These are phyloP conservation scores for Xenopus laevis DNA, from an alignment of 2,113 vertebrate species.

Conservation along the genomic window DNA sequence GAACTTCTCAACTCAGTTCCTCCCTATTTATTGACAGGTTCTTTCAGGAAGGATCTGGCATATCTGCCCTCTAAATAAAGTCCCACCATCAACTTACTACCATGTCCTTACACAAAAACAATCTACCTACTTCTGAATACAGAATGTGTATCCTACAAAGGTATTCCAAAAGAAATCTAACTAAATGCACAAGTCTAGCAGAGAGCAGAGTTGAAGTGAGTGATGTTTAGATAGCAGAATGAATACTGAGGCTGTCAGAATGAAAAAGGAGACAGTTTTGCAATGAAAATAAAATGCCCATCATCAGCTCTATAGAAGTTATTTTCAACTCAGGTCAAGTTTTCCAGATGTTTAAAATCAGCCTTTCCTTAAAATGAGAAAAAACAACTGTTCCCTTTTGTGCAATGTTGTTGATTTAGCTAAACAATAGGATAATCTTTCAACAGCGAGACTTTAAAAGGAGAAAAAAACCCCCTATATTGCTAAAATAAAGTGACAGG, in stretches of 20 bases:
- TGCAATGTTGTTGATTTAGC: slow-evolving; percentile 54
- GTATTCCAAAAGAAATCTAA: too few relatives aligned
- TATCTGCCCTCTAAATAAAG: too few relatives aligned
- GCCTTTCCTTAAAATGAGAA: slow-evolving; percentile 51
- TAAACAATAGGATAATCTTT: slow-evolving; percentile 58
- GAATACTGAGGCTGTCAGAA: slow-evolving; percentile 51
- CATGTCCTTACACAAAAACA: too few relatives aligned
- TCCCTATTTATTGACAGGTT: too few relatives aligned
- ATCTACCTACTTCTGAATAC: too few relatives aligned
- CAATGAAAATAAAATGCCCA: slow-evolving; percentile 60
- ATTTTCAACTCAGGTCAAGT: slow-evolving; percentile 54
- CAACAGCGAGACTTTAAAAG: slow-evolving; percentile 46
- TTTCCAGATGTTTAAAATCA: slow-evolving; percentile 56
- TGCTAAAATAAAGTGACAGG: slow-evolving; percentile 48
- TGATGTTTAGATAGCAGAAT: slow-evolving; percentile 50
- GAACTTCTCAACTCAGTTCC: too few relatives aligned
- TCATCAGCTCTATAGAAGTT: slow-evolving; percentile 56
- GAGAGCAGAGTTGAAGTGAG: too few relatives aligned
- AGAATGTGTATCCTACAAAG: too few relatives aligned
- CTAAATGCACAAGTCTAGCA: too few relatives aligned
- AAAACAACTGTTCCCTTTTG: slow-evolving; percentile 53
- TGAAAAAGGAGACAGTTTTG: slow-evolving; percentile 57
- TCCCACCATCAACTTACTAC: too few relatives aligned
- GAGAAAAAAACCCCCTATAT: slow-evolving; percentile 48
- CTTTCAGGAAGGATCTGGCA: too few relatives aligned